Conservation (phyloP, 64 coral and sea anemone species). For the Montipora sp. region DNA sequence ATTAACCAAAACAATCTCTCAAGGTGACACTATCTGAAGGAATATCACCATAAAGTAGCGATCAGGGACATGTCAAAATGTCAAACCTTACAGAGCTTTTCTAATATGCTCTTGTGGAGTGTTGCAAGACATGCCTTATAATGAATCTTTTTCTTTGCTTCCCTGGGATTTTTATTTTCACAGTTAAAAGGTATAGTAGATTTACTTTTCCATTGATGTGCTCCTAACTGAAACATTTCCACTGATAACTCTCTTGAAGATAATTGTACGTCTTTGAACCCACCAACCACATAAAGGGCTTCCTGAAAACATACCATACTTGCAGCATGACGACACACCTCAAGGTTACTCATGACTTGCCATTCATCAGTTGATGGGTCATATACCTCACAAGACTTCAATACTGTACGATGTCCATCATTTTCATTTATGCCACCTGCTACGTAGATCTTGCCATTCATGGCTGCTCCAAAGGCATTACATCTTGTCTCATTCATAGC, state of each 20-base stretch:
- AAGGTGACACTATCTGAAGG: too few species aligned
- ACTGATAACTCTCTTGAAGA: not conserved
- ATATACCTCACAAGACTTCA: conserved; percentile 1
- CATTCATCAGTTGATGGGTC: conserved; percentile 1
- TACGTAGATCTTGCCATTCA: conserved; percentile 24
- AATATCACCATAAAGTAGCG: too few species aligned
- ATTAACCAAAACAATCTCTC: too few species aligned
- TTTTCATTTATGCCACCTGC: not conserved
- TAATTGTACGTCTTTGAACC: not conserved
- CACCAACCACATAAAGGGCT: not conserved
- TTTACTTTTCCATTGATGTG: not conserved
- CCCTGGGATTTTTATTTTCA: not conserved
- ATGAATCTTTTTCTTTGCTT: not conserved
- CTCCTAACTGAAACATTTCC: not conserved
- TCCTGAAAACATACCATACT: not conserved
- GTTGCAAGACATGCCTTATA: not conserved
- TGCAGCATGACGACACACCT: not conserved
- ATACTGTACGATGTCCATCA: fast-evolving
- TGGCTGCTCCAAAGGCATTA: not conserved
- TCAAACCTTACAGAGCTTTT: not conserved
- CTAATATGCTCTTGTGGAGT: not conserved
- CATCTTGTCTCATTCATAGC: not conserved
- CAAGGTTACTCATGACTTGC: not conserved
- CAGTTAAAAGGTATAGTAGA: conserved; percentile 1
- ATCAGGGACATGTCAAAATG: too few species aligned